Evolutionary conservation across 2,797 vertebrate species (phyloP).

Genomic region (Pangasius mekongensis): DNA sequence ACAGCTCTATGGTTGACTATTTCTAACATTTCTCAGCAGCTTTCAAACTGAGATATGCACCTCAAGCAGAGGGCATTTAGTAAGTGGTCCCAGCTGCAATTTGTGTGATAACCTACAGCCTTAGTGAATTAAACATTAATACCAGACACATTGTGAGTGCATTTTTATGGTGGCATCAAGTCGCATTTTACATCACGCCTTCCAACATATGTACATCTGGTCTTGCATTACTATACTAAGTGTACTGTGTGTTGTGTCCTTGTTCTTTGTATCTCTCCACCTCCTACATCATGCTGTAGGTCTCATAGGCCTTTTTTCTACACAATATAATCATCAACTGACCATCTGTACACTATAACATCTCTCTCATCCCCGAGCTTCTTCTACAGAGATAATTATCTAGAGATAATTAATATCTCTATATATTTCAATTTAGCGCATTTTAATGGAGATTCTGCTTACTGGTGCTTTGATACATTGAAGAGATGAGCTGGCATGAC

Average conservation of each 20-base stretch:
- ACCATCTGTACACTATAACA: not conserved
- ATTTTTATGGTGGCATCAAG: not conserved
- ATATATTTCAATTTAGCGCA: not conserved
- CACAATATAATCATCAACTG: not conserved
- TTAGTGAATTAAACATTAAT: conserved; percentile 6
- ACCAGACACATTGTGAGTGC: not conserved
- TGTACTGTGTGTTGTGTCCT: not conserved
- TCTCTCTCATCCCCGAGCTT: not conserved
- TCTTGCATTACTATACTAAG: not conserved
- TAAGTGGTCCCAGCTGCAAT: not conserved
- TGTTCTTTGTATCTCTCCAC: not conserved
- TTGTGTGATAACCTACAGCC: not conserved
- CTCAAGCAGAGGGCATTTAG: not conserved
- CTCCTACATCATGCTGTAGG: not conserved
- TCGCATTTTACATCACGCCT: not conserved
- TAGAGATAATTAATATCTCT: not conserved
- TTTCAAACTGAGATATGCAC: not conserved
- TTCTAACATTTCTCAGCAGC: not conserved
- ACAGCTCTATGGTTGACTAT: not conserved
- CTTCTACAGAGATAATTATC: not conserved
- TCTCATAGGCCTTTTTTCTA: not conserved
- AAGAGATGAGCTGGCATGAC: conserved; percentile 19
- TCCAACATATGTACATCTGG: not conserved
- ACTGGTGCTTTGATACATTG: conserved; percentile 2
- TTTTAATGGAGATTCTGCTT: conserved; percentile 22